Percentiles rank a stretch among this genome's conserved stretches.
phyloP scores from a whole-genome alignment of 2,797 vertebrate genomes.

The Sebastiscus albofasciatus region DNA sequence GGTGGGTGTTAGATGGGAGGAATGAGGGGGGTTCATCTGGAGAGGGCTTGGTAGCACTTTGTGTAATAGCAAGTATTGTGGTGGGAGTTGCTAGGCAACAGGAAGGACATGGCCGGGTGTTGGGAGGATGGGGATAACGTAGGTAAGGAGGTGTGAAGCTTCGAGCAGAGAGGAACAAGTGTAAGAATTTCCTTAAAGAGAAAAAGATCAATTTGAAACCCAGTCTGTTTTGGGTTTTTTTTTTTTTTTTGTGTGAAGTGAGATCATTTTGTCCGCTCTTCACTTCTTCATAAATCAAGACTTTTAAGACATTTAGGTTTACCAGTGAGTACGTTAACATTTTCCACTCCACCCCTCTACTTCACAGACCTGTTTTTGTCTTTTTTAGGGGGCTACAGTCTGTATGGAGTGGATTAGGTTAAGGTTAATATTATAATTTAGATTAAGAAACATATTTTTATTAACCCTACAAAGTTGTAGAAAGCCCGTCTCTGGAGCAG shows the following conservation, averaged over 20 bases:
- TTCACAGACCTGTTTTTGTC: too few species aligned
- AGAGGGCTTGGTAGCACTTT: background rate
- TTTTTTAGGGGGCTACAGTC: too few species aligned
- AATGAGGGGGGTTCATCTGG: background rate
- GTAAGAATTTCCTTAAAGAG: background rate
- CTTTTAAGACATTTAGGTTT: background rate
- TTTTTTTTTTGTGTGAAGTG: background rate
- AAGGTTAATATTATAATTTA: background rate
- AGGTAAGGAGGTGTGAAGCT: conserved; percentile 30
- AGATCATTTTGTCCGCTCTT: background rate
- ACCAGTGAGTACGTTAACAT: too few species aligned
- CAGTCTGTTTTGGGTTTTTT: background rate
- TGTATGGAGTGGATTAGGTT: too few species aligned
- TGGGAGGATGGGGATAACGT: conserved; percentile 28
- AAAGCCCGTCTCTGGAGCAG: background rate
- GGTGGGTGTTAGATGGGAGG: background rate
- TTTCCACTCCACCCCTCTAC: too few species aligned
- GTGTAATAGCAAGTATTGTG: conserved; percentile 25
- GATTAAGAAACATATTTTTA: background rate
- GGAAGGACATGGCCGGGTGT: conserved; percentile 12
- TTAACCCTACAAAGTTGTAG: background rate
- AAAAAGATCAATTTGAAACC: background rate
- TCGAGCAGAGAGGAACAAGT: conserved; percentile 1
- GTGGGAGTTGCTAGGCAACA: conserved; percentile 60
- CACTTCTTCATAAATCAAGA: background rate